Conservation (phyloP, 2,113 vertebrate genomes). For the Phaethon lepturus region DNA sequence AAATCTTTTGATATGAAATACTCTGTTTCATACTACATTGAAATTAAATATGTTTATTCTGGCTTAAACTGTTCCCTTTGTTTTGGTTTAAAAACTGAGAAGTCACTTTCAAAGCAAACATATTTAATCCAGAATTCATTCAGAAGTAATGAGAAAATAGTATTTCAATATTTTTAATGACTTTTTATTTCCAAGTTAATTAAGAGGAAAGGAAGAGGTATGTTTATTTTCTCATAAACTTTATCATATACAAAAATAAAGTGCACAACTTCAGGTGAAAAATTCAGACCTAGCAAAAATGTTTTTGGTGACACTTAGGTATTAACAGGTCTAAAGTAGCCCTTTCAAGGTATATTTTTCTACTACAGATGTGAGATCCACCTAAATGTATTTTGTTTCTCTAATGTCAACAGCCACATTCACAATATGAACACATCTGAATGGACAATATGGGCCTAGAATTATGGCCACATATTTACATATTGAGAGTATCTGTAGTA, state of each 20-base stretch:
- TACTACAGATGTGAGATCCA: not conserved
- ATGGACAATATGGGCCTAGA: not conserved
- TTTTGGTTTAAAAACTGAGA: not conserved
- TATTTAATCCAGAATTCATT: not conserved
- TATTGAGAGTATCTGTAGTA: not conserved
- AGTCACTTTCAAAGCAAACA: not conserved
- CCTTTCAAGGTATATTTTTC: not conserved
- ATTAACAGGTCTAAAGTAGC: not conserved
- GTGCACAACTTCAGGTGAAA: not conserved
- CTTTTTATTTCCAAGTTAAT: not conserved
- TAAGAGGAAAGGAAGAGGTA: not conserved
- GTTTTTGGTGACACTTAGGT: not conserved
- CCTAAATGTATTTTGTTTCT: not conserved
- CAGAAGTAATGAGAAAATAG: not conserved
- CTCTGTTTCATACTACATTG: not conserved
- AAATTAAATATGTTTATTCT: not conserved
- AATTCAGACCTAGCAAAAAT: not conserved
- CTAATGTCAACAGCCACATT: not conserved
- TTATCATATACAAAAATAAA: not conserved
- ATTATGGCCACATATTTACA: not conserved
- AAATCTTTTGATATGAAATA: not conserved
- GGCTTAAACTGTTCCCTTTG: not conserved
- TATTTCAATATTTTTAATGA: not conserved
- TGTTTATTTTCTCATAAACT: not conserved
- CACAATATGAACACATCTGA: not conserved